Conservation (phyloP, 2,888 invertebrate species). For the Galeruca laticollis region DNA sequence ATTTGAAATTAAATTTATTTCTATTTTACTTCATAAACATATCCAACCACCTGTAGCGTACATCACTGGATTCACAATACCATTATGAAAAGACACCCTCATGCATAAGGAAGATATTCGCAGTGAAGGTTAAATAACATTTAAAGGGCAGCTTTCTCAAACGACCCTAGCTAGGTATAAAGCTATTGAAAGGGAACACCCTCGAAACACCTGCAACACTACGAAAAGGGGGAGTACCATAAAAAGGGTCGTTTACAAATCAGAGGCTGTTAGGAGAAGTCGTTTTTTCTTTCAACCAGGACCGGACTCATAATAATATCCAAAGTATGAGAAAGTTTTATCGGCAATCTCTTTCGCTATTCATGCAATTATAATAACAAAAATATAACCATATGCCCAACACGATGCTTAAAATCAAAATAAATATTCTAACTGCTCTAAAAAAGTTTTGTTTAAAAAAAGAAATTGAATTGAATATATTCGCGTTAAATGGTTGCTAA, state of each 20-base stretch:
- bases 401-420: too few relatives aligned
- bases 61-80: background rate
- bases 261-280: conserved; percentile 12
- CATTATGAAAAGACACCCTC: background rate
- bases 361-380: too few relatives aligned
- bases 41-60: background rate
- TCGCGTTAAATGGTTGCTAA: too few relatives aligned
- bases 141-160: conserved; percentile 19
- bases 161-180: conserved; percentile 19
- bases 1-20: too few relatives aligned
- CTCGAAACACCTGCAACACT: conserved; percentile 47
- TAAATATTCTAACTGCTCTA: too few relatives aligned
- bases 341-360: too few relatives aligned
- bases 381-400: too few relatives aligned
- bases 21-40: too few relatives aligned
- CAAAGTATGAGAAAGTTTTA: too few relatives aligned
- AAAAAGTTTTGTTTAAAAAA: too few relatives aligned
- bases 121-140: conserved; percentile 12
- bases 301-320: background rate
- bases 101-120: conserved; percentile 7
- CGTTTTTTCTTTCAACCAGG: background rate
- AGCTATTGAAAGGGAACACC: conserved; percentile 43
- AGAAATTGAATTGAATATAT: too few relatives aligned
- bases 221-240: conserved; percentile 6
- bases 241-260: conserved; percentile 27